These are phyloP conservation scores for Halcyon malimbica DNA, from an alignment of 2,113 vertebrate species.

Conservation along the genomic window DNA sequence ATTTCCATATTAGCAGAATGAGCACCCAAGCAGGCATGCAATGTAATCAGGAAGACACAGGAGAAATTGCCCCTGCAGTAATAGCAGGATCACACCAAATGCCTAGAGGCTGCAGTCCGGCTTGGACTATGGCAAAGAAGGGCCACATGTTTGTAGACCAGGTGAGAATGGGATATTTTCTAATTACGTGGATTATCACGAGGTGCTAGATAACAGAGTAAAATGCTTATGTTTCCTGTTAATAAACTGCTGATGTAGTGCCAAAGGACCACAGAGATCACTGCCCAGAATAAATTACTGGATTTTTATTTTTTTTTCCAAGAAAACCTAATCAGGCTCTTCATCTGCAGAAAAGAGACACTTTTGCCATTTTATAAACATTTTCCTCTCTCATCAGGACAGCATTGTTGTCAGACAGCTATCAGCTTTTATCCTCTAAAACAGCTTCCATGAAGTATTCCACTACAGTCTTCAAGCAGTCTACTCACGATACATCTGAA, in stretches of 20 bases:
- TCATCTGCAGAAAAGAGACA: neutral
- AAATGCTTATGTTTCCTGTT: neutral
- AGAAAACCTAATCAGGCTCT: neutral
- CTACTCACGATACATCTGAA: neutral
- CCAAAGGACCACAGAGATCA: neutral
- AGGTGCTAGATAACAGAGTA: neutral
- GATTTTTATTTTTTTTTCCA: neutral
- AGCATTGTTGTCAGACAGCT: neutral
- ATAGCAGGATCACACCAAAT: neutral
- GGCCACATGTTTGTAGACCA: neutral
- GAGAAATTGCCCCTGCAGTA: neutral
- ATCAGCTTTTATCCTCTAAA: neutral
- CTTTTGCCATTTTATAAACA: neutral
- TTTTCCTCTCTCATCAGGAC: neutral
- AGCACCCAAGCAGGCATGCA: neutral
- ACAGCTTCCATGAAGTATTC: neutral
- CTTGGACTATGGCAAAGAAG: neutral
- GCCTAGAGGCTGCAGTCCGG: neutral
- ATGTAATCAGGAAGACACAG: neutral
- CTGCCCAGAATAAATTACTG: neutral
- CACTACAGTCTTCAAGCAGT: neutral
- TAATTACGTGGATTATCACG: neutral
- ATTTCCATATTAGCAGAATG: neutral
- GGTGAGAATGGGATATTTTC: neutral
- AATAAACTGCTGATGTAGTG: neutral